Base-by-base conservation (phyloP, 2,888 invertebrate species). In the Eulithis testata region DNA sequence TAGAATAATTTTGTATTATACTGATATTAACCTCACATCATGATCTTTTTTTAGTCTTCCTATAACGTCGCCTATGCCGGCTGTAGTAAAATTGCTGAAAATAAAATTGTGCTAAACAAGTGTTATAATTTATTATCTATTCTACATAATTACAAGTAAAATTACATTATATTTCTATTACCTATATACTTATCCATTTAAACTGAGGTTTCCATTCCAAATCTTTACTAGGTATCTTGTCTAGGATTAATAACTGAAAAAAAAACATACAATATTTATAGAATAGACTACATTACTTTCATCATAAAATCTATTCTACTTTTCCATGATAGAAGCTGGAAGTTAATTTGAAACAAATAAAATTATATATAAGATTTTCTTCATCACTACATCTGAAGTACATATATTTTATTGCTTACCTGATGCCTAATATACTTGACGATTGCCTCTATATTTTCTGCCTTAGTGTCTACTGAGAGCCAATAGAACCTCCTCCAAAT, bases 401-500 rank as follows among this genome's bases (percentile, higher is more conserved):
- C 1, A 8, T 40, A 11, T 9, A 8, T 40, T 40, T 40, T 14
- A 14, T 47, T 6, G 6, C 2, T 12, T 86, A 97, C 95, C 94
- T 97, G 97, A 87, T 95, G 95, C 66, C 98, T 94, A 58, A 98
- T 94, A 80, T 97, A 97, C 79, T 94, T 94, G 0, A 98, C 95
- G 76, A 98, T 86, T 60, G 88, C 92, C 77, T 97, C 97, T 66
- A 98, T 78, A 66, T 95, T 82, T 71, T 94, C 93, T 11, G 95
- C 95, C 76, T 96, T 94, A n/a, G 94, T 92, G 76, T 95, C 94
- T 11, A 85, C 94, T n/a, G 86, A 83, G 75, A 94, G 93, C 72
- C 94, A 94, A 76, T 97, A 97, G 82, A 98, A 95, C 70, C 97
- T 94, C 73, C 97, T 94, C 98, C 98, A 98, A 11, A 98, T 76